Evolutionary conservation across 2,797 vertebrate species (phyloP).

Genomic region (Yasuhikotakia modesta): DNA sequence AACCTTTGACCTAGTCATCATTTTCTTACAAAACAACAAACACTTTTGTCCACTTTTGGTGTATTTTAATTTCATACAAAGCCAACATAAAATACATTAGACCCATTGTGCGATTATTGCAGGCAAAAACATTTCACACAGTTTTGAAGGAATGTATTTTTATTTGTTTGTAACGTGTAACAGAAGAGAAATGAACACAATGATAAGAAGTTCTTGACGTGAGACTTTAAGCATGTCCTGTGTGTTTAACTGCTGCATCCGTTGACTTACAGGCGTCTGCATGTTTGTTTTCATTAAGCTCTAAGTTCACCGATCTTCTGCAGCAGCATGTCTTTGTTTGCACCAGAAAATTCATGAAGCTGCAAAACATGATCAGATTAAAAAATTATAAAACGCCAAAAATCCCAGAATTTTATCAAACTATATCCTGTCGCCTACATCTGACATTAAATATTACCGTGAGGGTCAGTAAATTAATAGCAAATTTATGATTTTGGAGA

Average conservation of each 20-base stretch:
- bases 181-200: neutral
- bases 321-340: conserved; percentile 74
- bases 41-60: neutral
- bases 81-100: conserved; percentile 39
- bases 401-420: no score
- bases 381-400: no score
- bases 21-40: neutral
- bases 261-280: neutral
- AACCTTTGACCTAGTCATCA: no score
- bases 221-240: no score
- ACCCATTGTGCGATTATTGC: neutral
- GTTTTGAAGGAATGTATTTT: conserved; percentile 38
- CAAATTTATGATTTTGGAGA: no score
- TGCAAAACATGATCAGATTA: no score
- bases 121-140: conserved; percentile 24
- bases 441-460: no score
- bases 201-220: neutral
- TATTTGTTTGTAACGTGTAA: neutral
- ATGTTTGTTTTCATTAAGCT: neutral
- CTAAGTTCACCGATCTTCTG: conserved; percentile 63
- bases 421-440: no score
- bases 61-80: conserved; percentile 48
- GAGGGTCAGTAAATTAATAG: no score
- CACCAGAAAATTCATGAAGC: conserved; percentile 85
- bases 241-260: neutral